phyloP scores from a whole-genome alignment of 2,113 vertebrate species.

The Muscicapa adusta region DNA sequence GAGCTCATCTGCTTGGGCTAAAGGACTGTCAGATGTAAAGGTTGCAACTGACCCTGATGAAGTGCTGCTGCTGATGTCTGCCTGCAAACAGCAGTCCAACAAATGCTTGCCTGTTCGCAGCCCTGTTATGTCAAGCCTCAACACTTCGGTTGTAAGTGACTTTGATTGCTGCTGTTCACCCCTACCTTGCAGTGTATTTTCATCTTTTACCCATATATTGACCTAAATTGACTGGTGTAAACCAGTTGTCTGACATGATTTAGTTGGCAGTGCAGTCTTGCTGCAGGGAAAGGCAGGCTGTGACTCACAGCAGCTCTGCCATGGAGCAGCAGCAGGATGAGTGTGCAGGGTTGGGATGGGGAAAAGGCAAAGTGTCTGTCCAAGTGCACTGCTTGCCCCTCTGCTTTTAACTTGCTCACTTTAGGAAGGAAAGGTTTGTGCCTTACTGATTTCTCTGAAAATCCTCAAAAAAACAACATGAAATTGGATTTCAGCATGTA shows the following conservation, averaged over 20 bases:
- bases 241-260: not conserved
- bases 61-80: slow-evolving; percentile 87
- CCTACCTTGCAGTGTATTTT: not conserved
- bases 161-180: not conserved
- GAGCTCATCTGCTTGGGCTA: slow-evolving; percentile 95
- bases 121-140: slow-evolving; percentile 93
- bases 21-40: slow-evolving; percentile 95
- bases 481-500: not conserved
- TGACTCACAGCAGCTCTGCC: not conserved
- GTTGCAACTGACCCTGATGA: slow-evolving; percentile 89
- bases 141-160: slow-evolving; percentile 91
- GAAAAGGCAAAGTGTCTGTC: not conserved
- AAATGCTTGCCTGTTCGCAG: slow-evolving; percentile 86
- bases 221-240: not conserved
- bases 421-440: not conserved
- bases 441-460: not conserved
- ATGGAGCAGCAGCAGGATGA: not conserved
- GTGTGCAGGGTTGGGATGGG: not conserved
- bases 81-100: slow-evolving; percentile 89
- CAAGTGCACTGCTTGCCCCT: not conserved
- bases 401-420: not conserved
- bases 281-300: not conserved
- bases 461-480: not conserved
- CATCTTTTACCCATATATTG: not conserved
- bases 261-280: not conserved